A percentile compares a stretch with the other conserved stretches of the same genome.
These are phyloP conservation scores for Stenopsyche tienmushanensis DNA, from an alignment of 1,140 invertebrate genomes.

Conservation along the genomic window DNA sequence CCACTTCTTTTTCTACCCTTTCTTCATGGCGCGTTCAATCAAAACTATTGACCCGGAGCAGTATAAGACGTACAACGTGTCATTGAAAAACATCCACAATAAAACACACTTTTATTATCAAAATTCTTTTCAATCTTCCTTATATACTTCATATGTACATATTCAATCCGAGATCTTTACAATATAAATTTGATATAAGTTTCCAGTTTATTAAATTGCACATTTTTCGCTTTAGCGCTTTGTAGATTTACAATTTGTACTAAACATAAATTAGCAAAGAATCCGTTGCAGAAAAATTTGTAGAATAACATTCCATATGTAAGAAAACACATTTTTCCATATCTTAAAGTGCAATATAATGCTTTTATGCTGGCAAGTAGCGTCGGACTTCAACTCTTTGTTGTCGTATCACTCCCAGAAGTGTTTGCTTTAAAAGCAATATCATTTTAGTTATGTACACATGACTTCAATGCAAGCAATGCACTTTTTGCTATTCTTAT, in stretches of 20 bases:
- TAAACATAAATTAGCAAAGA: constrained; percentile 8
- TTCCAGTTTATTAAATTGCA: constrained; percentile 15
- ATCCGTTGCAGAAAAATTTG: constrained; percentile 11
- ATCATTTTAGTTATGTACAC: neutral
- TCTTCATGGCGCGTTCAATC: too few relatives aligned
- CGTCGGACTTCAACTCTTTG: neutral
- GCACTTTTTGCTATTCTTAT: neutral
- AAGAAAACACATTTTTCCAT: neutral
- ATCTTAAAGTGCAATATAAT: neutral
- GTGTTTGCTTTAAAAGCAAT: neutral
- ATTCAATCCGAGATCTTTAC: too few relatives aligned
- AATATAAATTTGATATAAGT: too few relatives aligned
- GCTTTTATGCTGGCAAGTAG: neutral
- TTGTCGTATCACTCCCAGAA: neutral
- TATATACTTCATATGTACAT: too few relatives aligned
- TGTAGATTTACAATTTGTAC: constrained; percentile 15
- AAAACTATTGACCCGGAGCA: too few relatives aligned
- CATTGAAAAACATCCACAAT: too few relatives aligned
- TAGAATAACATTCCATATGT: constrained; percentile 3
- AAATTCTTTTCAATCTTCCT: too few relatives aligned
- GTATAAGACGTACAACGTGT: too few relatives aligned
- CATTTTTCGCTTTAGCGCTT: constrained; percentile 9
- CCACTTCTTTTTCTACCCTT: too few relatives aligned
- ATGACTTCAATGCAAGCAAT: neutral
- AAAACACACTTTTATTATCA: too few relatives aligned